Evolutionary conservation across 2,113 vertebrate genomes (phyloP).

Genomic region (Petromus typicus): DNA sequence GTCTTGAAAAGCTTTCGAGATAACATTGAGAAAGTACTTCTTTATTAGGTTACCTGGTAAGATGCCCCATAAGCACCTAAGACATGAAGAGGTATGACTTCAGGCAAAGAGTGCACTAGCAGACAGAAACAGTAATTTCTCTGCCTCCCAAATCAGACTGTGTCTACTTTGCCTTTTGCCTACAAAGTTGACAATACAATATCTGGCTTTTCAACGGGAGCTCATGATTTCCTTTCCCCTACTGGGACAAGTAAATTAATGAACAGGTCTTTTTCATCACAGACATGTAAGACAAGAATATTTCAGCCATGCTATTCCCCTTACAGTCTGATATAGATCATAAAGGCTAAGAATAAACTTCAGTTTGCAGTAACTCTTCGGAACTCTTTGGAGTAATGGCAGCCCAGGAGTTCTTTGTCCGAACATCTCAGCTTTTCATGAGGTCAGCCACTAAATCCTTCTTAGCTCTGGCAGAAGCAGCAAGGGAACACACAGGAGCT

Average conservation of each 20-base stretch:
- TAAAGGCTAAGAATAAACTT: conserved; percentile 67
- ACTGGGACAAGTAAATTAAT: conserved; percentile 76
- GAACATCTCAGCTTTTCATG: conserved; percentile 77
- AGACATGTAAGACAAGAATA: conserved; percentile 72
- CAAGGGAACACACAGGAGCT: conserved; percentile 65
- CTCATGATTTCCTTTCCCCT: conserved; percentile 49
- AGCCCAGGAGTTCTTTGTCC: conserved; percentile 76
- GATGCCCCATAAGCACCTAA: conserved; percentile 76
- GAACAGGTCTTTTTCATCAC: conserved; percentile 71
- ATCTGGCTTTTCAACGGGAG: conserved; percentile 66
- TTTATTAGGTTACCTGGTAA: conserved; percentile 77
- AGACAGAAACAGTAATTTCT: conserved; percentile 80
- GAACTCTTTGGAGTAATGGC: conserved; percentile 78
- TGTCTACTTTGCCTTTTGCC: conserved; percentile 78
- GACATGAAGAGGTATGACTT: conserved; percentile 75
- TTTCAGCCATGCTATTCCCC: conserved; percentile 71
- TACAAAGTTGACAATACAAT: conserved; percentile 71
- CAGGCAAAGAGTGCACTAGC: conserved; percentile 75
- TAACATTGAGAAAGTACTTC: conserved; percentile 84
- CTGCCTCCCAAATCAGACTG: conserved; percentile 77
- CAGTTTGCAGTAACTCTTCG: conserved; percentile 81
- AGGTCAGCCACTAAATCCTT: conserved; percentile 76
- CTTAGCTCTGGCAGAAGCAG: conserved; percentile 61
- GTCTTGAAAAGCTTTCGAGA: conserved; percentile 77
- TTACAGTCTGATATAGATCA: conserved; percentile 79